Evolutionary conservation across 2,888 invertebrate species (phyloP).

Genomic region (Acanthoscelides obtectus): DNA sequence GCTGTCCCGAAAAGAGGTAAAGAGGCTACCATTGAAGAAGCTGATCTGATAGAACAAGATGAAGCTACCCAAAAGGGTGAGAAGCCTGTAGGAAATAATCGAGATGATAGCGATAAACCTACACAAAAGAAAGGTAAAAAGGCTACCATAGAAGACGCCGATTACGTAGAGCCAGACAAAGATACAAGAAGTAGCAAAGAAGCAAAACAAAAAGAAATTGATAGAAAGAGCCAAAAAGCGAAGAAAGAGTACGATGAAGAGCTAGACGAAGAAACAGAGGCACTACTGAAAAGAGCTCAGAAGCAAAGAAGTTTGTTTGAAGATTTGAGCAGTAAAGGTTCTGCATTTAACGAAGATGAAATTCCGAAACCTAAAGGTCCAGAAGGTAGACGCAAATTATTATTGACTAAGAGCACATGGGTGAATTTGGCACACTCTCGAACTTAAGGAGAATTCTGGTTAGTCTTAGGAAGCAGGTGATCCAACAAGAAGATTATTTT

Average conservation of each 20-base stretch:
- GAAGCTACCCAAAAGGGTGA: constrained; percentile 9
- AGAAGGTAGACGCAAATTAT: constrained; percentile 28
- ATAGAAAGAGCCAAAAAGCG: constrained; percentile 32
- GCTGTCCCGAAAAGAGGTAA: constrained; percentile 36
- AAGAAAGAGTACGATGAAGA: constrained; percentile 50
- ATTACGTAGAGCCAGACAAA: constrained; percentile 23
- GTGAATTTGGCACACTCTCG: not conserved
- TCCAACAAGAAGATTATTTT: no score
- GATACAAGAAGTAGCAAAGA: constrained; percentile 14
- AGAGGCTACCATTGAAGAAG: constrained; percentile 25
- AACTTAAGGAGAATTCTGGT: not conserved
- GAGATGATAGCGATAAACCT: constrained; percentile 36
- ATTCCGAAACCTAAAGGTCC: constrained; percentile 43
- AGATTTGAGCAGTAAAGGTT: constrained; percentile 56
- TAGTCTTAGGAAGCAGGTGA: no score
- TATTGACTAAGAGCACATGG: not conserved
- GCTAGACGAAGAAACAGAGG: constrained; percentile 58
- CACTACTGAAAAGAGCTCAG: constrained; percentile 60
- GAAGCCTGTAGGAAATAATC: constrained; percentile 7
- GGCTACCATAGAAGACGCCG: constrained; percentile 30
- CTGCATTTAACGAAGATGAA: constrained; percentile 22
- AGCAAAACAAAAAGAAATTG: constrained; percentile 23
- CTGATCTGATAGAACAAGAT: constrained; percentile 21
- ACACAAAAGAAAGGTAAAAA: constrained; percentile 34
- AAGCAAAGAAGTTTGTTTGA: constrained; percentile 66